Base-by-base conservation (phyloP, 1,140 invertebrate species). In the Papilio dardanus region DNA sequence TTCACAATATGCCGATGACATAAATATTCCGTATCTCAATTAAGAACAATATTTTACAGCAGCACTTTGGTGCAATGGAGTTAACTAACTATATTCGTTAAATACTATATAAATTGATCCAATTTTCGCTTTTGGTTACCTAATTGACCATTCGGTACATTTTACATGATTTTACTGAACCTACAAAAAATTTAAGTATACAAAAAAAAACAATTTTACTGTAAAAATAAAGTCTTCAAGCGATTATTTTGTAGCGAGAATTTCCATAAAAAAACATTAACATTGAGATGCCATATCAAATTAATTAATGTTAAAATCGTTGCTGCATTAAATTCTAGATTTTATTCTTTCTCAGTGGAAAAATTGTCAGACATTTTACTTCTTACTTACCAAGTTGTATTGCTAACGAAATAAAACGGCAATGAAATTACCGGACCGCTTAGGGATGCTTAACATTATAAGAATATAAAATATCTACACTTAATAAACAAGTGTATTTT, bases 401-500 rank as follows among this genome's bases (percentile, higher is more conserved):
- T 73, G 82, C 76, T 79, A 82, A 89, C 79, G 80, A 81, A 86
- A 91, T 90, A 87, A 89, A 88, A 80, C 83, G 77, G 76, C 76
- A 83, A 86, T 84, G 82, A 86, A 87, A 89, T 87, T 81, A 85
- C 82, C 83, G 71, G 80, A 85, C 80, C 85, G 82, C 83, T 87
- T 86, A 84, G 82, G 81, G 79, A 81, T 85, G 83, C 83, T 84
- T 84, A 83, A 83, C 84, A 86, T 86, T 86, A 87, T 77, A 68
- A 42, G 81, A 82, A 80, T 82, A 84, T 88, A 87, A 90, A 88
- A 86, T 79, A 82, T 86, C 86, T 78, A 83, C 82, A 82, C 85
- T 87, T 86, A 88, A 90, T 90, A 89, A 92, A 88, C 83, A 85
- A 85, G 85, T 87, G 83, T 79, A 81, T 86, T 87, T 87, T 85